Base-by-base conservation (phyloP, 2,888 invertebrate genomes). In the Balanococcus diminutus region DNA sequence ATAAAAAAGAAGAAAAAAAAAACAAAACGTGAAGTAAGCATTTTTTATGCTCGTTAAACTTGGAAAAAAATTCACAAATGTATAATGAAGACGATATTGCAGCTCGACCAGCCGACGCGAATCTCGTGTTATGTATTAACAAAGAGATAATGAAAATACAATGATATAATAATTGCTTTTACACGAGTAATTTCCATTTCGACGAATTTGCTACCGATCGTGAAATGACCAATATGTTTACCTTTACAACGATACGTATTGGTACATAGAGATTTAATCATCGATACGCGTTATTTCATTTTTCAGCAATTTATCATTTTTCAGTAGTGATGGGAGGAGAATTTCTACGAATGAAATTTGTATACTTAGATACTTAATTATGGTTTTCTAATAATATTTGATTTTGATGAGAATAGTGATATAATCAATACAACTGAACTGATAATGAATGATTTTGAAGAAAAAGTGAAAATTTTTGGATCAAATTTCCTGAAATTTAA, bases 21-120 rank as follows among this genome's bases (percentile, higher is more conserved):
- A 67, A 14, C 1, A 32, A 32, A 75, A 32, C 75, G 32, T 32
- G 61, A 67, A 67, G 3, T 9, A 36, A 19, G 19, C 4, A 19
- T 51, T 16, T 16, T 46, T 67, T 72, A 72, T 31, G 72, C 72
- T 72, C 28, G 72, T 72, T 72, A 72, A 72, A 72, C 14, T 72
- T 16, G 14, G n/a, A 72, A 72, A 31, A 72, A 72, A 72, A 72
- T 72, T 72, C 14, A 72, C 16, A 72, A 11, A 61, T n/a, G 22
- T 61, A 19, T 28, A 67, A 67, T 28, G 28, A 67, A 28, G 28
- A 31, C 67, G 67, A 28, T 5, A 3, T 6, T 31, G 67, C 25
- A 5, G 67, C 16, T 4, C 28, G 31, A n/a, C n/a, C n/a, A n/a
- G n/a, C n/a, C n/a, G n/a, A 67, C 8, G 16, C 1, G 32, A 32